A percentile compares a stretch with the other conserved stretches of the same genome.
These are phyloP conservation scores for Hycleus cichorii DNA, from an alignment of 1,140 invertebrate genomes.

Conservation along the genomic window DNA sequence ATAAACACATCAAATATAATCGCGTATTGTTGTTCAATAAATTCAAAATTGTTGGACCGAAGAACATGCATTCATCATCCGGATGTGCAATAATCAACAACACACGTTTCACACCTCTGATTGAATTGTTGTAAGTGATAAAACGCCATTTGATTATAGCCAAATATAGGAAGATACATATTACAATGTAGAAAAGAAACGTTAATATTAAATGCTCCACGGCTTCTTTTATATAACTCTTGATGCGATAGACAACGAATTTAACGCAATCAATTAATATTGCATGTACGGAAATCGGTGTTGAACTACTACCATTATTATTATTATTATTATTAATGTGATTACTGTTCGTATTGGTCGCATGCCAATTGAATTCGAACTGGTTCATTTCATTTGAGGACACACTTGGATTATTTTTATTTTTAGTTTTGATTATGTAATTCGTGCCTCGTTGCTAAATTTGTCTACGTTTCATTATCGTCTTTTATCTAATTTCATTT, in stretches of 20 bases:
- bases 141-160: slow-evolving; percentile 24
- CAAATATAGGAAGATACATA: slow-evolving; percentile 35
- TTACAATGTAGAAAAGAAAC: slow-evolving; percentile 29
- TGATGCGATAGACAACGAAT: background rate
- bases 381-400: background rate
- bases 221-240: slow-evolving; percentile 33
- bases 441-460: background rate
- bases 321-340: too few species aligned
- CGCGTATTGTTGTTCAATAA: slow-evolving; percentile 53
- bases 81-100: slow-evolving; percentile 89
- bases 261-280: background rate
- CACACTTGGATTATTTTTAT: background rate
- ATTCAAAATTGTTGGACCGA: slow-evolving; percentile 80
- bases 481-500: slow-evolving; percentile 4
- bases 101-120: slow-evolving; percentile 49
- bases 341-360: background rate
- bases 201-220: slow-evolving; percentile 39
- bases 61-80: slow-evolving; percentile 98
- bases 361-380: background rate
- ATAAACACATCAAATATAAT: slow-evolving; percentile 79
- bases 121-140: slow-evolving; percentile 35
- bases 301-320: too few species aligned
- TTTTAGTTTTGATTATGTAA: background rate
- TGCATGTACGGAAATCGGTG: too few species aligned
- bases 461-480: background rate